Conservation (phyloP, 2,113 vertebrate species). For the Arizona elegans region DNA sequence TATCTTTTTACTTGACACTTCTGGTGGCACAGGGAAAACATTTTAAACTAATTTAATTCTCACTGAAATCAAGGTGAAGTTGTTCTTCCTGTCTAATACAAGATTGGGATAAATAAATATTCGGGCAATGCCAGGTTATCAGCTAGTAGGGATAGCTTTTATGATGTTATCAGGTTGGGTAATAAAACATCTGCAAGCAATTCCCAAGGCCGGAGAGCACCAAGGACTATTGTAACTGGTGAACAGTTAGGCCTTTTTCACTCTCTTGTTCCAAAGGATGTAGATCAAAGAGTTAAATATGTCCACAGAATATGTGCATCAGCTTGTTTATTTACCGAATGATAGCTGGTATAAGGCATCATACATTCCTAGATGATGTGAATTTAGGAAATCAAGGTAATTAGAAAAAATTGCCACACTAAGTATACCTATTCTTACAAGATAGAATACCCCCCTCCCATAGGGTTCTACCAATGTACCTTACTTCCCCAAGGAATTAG, state of each 20-base stretch:
- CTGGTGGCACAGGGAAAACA: no score
- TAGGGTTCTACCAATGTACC: neutral
- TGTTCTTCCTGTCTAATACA: no score
- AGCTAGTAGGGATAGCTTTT: neutral
- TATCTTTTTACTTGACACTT: no score
- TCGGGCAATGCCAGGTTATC: no score
- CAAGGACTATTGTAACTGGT: no score
- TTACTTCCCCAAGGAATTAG: neutral
- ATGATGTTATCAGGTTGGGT: neutral
- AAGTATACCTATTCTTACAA: conserved; percentile 5
- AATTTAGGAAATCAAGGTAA: conserved; percentile 36
- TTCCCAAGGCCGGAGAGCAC: no score
- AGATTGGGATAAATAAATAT: no score
- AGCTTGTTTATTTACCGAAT: conserved; percentile 27
- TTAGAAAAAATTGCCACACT: conserved; percentile 8
- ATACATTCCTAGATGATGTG: conserved; percentile 36
- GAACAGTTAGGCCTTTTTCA: no score
- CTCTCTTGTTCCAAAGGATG: neutral
- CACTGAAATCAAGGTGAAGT: no score
- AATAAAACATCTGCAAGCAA: neutral
- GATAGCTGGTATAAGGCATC: conserved; percentile 23
- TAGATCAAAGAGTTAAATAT: conserved; percentile 38
- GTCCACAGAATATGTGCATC: conserved; percentile 30
- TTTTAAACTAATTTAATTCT: no score
- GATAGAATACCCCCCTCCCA: neutral